Base-by-base conservation (phyloP, 1,140 invertebrate species). In the Drosophila sp. region DNA sequence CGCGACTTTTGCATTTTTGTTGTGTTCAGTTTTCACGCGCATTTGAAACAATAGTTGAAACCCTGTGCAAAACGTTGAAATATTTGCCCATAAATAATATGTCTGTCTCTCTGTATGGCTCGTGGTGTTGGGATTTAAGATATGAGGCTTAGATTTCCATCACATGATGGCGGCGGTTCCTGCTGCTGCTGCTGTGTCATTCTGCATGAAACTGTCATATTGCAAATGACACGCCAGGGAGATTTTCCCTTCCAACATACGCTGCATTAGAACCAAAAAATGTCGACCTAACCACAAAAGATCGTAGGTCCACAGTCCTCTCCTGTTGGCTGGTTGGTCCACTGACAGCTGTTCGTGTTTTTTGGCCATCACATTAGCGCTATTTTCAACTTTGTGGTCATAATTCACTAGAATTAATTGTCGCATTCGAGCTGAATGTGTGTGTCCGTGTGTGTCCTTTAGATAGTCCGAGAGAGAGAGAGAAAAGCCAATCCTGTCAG, bases 381-480 rank as follows among this genome's bases (percentile, higher is more conserved):
- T 72, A 78, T 72, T 89, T 84, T 84, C 29, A 73, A 77, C 83
- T 73, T 62, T 78, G 84, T 67, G 83, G 80, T 84, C 84, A 87
- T 87, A 87, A 87, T 87, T 87, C 83, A 87, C 84, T 70, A 58
- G 84, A 87, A 87, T 89, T 89, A 87, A 87, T 87, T 87, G 84
- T 87, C 80, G 76, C 79, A 83, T 72, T 86, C 76, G 68, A 72
- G 70, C 68, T 76, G 66, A 66, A 35, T 70, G 76, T 32, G 65
- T 30, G 23, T 65, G 66, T 56, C 72, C 40, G 47, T 10, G 33
- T 71, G n/a, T 55, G 35, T 71, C 55, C 47, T 71, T 71, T 72
- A 25, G 47, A 2, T 35, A 23, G 30, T n/a, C 7, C 7, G 7
- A 33, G 2, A 47, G 6, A 50, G 23, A 27, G 44, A 7, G 10